phyloP scores from a whole-genome alignment of 2,797 vertebrate species.

The Pseudochromis fuscus region DNA sequence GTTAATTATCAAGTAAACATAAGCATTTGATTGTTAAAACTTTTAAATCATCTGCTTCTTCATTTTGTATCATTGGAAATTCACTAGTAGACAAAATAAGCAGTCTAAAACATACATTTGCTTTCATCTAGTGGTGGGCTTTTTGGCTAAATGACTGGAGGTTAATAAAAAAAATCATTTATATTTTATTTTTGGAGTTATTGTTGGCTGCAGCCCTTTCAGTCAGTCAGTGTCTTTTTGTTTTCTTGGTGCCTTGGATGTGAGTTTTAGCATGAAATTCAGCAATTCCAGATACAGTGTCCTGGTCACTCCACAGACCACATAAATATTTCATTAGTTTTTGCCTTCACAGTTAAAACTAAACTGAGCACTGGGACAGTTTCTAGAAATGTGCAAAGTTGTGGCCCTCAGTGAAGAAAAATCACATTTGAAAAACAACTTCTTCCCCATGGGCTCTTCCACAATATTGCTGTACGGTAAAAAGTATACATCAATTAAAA shows the following conservation, averaged over 20 bases:
- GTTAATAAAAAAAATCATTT: neutral
- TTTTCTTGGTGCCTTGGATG: neutral
- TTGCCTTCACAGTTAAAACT: no score
- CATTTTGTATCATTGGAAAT: neutral
- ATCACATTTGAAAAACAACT: no score
- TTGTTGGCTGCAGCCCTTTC: neutral
- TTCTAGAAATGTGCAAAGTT: neutral
- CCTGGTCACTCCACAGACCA: no score
- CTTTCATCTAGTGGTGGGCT: no score
- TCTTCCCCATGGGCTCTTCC: no score
- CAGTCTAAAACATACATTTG: neutral
- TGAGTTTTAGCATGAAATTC: no score
- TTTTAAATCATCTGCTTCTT: neutral
- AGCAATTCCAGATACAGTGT: no score
- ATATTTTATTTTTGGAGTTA: neutral
- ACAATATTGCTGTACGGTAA: no score
- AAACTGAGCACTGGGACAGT: neutral
- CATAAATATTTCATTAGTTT: no score
- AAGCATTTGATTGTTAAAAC: neutral
- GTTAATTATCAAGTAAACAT: neutral
- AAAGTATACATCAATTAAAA: no score
- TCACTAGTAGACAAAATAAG: neutral
- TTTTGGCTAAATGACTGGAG: neutral
- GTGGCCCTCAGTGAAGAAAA: no score
- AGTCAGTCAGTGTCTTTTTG: neutral